Evolutionary conservation across 2,888 invertebrate genomes (phyloP), one percentile per base, ranked within the genome.

Genomic region (Venusia cambrica): DNA sequence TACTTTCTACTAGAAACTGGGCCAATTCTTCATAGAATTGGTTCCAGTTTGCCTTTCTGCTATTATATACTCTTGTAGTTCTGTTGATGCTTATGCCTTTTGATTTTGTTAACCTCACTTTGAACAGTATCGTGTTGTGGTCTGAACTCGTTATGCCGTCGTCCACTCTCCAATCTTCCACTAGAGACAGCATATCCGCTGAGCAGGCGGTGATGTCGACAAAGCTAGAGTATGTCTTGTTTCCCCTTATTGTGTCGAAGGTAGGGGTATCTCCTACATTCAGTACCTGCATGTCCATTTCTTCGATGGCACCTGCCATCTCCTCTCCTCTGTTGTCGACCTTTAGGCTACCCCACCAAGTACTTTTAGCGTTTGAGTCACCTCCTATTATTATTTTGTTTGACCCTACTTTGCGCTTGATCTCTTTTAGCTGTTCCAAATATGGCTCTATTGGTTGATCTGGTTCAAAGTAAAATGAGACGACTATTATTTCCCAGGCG

Each of bases 121-220:
- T 25, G 3, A 58, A 55, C 0, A 6, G 4, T 4, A 41, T 37
- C 4, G 19, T 11, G 20, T 45, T 47, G 32, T 50, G 47, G n/a
- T 50, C 50, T 4, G 50, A 50, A 31, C 46, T 48, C 2, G 34
- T 42, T n/a, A 40, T 32, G 2, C 9, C 5, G 2, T 28, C 35
- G 0, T 31, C 45, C 0, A 50, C 41, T 7, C 18, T 38, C 49
- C 46, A 47, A 6, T 38, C 17, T 0, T 37, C 41, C 0, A 51
- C 17, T 1, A 24, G 4, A 5, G 6, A 20, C 1, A 49, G 18
- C 1, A 50, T 0, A 0, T 38, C 34, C 0, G 6, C 2, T 1
- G 51, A 28, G 21, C 54, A 52, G 0, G 46, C 45, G 2, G 59
- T 56, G 0, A 59, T 10, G 11, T 57, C 57, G 0, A 57, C 50